These are phyloP conservation scores for Hafferia zeledoni DNA, from an alignment of 2,797 vertebrate species.

Conservation along the genomic window DNA sequence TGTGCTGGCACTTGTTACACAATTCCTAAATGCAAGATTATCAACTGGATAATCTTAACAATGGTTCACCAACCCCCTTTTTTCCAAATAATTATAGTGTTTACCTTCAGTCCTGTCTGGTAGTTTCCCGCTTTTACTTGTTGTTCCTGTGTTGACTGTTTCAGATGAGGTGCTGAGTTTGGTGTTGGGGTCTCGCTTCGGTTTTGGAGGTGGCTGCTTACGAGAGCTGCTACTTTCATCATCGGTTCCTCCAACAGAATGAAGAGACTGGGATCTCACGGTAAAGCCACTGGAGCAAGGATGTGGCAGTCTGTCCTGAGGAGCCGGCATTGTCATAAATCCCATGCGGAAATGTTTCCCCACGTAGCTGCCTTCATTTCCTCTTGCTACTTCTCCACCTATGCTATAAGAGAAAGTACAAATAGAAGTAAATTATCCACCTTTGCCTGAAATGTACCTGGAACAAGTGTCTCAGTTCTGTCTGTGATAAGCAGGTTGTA, in stretches of 20 bases:
- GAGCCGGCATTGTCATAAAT: conserved; percentile 94
- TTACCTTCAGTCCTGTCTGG: conserved; percentile 83
- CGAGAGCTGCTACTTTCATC: conserved; percentile 92
- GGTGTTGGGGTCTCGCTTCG: conserved; percentile 95
- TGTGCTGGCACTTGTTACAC: background rate
- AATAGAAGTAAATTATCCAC: background rate
- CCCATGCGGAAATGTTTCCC: conserved; percentile 96
- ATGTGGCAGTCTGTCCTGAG: conserved; percentile 89
- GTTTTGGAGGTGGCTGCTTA: conserved; percentile 96
- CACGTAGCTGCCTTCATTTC: conserved; percentile 85
- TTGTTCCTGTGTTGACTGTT: conserved; percentile 89
- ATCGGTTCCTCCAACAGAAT: conserved; percentile 93
- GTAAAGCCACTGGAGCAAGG: conserved; percentile 91
- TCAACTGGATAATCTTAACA: background rate
- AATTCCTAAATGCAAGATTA: background rate
- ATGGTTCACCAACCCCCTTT: background rate
- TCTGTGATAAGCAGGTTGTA: background rate
- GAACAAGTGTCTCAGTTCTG: background rate
- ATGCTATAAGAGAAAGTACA: conserved; percentile 81
- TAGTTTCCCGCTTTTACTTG: conserved; percentile 82
- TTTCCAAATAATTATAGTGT: background rate
- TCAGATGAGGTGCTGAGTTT: conserved; percentile 98
- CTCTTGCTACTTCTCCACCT: conserved; percentile 88
- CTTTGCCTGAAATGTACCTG: background rate
- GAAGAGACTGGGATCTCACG: conserved; percentile 95